Evolutionary conservation across 2,888 invertebrate species (phyloP), one percentile per base, ranked within the genome.

Genomic region (Bellardia bayeri): DNA sequence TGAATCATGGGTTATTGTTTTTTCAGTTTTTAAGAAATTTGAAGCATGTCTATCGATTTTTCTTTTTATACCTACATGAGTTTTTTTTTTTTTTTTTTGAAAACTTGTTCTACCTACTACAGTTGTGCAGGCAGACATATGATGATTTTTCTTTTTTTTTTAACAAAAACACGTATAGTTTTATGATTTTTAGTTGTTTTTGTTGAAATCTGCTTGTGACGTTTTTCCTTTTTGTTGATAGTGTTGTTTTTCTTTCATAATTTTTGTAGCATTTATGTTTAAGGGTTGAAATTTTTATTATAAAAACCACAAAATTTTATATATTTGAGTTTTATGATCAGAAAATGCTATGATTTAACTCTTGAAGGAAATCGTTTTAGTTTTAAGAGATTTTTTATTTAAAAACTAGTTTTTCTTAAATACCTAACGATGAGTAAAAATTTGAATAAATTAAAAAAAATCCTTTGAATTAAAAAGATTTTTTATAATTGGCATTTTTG

Each of bases 21-120:
- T 11, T 69, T 78, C 68, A 76, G 74, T 33, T 11, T 40, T 45
- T 16, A 78, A 83, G 72, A 66, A 45, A 40, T 5, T 30, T 66
- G 61, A 9, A 58, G 74, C 85, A 85, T 86, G 74, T 37, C 56
- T 88, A 82, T 82, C 82, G 82, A 79, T 81, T 76, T 78, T 78
- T 76, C 72, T 84, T 86, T 69, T 75, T 16, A 79, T 79, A n/a
- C n/a, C n/a, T n/a, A 58, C 66, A 51, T 69, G 45, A 13, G 13
- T 45, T 45, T 82, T 68, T 85, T 1, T 23, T 23, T 23, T 80
- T 84, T 85, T 80, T 56, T 80, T 79, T 23, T 33, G 33, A 54
- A 72, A 68, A 74, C 40, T 40, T 85, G 80, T 75, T 69, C 69
- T 61, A 16, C 49, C 69, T 61, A 16, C 49, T 61, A 16, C 42